Evolutionary conservation across 2,888 invertebrate species (phyloP), one percentile per base, ranked within the genome.

Genomic region (Drosophila pegasa): DNA sequence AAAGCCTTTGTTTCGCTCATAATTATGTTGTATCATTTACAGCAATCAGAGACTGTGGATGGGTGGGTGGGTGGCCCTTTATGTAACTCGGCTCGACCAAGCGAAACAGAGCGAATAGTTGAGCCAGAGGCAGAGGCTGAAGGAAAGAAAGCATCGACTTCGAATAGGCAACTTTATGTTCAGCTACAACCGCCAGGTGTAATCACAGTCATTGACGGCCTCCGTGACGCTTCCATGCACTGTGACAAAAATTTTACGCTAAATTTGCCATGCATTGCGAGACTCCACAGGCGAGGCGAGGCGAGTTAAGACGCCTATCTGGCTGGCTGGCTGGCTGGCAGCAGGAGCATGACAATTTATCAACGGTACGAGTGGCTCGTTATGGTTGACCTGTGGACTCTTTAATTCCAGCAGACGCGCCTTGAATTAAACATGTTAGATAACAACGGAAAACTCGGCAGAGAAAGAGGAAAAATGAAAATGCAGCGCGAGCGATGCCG

Each of bases 361-460:
- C 75, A 75, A 73, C 74, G 74, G 68, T 77, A 73, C 47, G 59
- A 67, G 41, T 47, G 51, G 71, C 45, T 64, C 78, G 88, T 85
- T 76, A 79, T 79, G 81, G 72, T 68, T 85, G 86, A 75, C 63
- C 75, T 78, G 52, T 55, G 48, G 50, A 71, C 57, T 71, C 87
- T 88, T 88, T 87, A 83, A 87, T 83, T 86, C 70, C 87, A 62
- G 50, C 59, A 65, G 86, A 82, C 67, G 80, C 77, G 77, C 82
- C 88, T 88, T 86, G 84, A 88, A 83, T 88, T 87, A 88, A 83
- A 74, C 84, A 84, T 80, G 88, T 88, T 88, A 88, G 87, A 84
- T 83, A 88, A 86, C 88, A 83, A 68, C 70, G 50, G 56, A 40
- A 59, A 57, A 50, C 43, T 43, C 29, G 18, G 16, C n/a, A 29